Evolutionary conservation across 2,888 invertebrate genomes (phyloP).

Genomic region (Onchidella celtica): DNA sequence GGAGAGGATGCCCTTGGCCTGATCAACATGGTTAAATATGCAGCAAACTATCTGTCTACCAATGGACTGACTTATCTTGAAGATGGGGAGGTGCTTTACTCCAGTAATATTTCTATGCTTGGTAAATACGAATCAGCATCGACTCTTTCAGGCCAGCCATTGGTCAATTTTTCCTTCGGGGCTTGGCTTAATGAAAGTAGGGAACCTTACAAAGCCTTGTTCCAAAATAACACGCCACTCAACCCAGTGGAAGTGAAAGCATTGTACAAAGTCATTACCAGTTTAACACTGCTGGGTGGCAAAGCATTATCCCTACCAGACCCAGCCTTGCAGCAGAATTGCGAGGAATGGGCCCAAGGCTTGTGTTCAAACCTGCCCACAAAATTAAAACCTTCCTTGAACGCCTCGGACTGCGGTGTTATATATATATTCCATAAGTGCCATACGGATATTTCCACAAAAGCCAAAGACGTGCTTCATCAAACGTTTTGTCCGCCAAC

Average conservation of each 20-base stretch:
- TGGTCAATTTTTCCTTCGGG: slow-evolving; percentile 45
- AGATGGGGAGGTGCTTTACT: neutral
- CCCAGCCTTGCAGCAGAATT: neutral
- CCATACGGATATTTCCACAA: neutral
- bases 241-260: slow-evolving; percentile 24
- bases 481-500: slow-evolving; percentile 37
- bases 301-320: neutral
- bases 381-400: neutral
- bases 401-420: slow-evolving; percentile 39
- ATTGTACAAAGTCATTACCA: slow-evolving; percentile 43
- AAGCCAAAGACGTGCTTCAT: slow-evolving; percentile 13
- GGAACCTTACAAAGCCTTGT: neutral
- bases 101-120: slow-evolving; percentile 40
- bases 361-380: neutral
- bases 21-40: slow-evolving; percentile 13
- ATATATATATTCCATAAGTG: slow-evolving; percentile 45
- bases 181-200: slow-evolving; percentile 29
- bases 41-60: neutral
- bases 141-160: neutral
- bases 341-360: slow-evolving; percentile 11
- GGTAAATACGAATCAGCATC: slow-evolving; percentile 39
- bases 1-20: slow-evolving; percentile 34
- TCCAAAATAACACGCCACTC: neutral
- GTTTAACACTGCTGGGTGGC: slow-evolving; percentile 45
- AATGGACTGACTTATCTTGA: neutral